phyloP scores from a whole-genome alignment of 2,797 vertebrate species.

The Sebastes aleutianus region DNA sequence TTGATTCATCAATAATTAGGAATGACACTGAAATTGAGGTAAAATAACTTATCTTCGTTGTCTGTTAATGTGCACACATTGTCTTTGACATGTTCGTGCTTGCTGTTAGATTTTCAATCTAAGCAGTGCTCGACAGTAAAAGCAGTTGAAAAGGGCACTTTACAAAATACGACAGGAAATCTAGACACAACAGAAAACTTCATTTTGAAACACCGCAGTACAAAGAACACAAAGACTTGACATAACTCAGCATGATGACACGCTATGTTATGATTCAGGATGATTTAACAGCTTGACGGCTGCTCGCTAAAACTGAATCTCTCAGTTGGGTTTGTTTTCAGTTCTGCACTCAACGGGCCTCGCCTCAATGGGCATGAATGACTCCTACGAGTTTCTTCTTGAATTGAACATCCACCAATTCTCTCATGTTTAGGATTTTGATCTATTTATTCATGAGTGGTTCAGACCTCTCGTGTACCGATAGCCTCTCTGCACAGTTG shows the following conservation, averaged over 20 bases:
- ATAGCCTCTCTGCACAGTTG: too few species aligned
- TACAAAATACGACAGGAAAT: not conserved
- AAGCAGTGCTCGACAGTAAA: not conserved
- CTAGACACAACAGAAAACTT: not conserved
- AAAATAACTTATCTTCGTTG: too few species aligned
- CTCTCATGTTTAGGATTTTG: not conserved
- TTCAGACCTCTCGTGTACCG: not conserved
- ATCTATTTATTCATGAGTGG: not conserved
- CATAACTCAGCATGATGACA: not conserved
- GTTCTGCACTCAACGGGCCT: not conserved
- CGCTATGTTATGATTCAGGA: not conserved
- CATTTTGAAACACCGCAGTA: not conserved
- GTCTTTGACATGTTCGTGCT: not conserved
- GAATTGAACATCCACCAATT: not conserved
- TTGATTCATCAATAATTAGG: constrained; percentile 14
- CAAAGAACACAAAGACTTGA: not conserved
- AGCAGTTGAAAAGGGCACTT: not conserved
- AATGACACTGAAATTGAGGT: not conserved
- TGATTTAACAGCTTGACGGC: not conserved
- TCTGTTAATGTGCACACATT: not conserved
- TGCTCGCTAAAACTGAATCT: not conserved
- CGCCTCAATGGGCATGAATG: not conserved
- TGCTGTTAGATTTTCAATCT: not conserved
- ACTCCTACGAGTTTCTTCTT: not conserved
- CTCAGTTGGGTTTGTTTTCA: not conserved